Percentiles rank a stretch among this genome's conserved stretches.
Conservation (phyloP, 2,113 vertebrate genomes). For the Gymnarchus niloticus region DNA sequence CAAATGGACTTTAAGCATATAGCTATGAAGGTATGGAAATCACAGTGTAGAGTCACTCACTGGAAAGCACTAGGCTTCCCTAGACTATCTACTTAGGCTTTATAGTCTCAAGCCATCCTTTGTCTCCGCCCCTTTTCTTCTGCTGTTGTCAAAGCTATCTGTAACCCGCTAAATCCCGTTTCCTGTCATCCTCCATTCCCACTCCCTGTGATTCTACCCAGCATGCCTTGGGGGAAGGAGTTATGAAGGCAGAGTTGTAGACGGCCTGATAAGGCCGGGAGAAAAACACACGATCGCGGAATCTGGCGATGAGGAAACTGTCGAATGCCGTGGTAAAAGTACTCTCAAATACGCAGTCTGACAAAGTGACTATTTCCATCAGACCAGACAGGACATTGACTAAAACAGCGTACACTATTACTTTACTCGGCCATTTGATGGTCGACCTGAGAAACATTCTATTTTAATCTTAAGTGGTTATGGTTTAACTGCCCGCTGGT, state of each 20-base stretch:
- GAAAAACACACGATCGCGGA: background rate
- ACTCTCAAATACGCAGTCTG: background rate
- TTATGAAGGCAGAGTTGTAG: background rate
- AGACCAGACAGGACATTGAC: background rate
- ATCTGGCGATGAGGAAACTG: slow-evolving; percentile 11
- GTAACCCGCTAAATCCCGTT: background rate
- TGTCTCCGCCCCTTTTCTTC: background rate
- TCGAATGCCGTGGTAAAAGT: background rate
- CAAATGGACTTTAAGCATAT: background rate
- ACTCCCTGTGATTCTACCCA: background rate
- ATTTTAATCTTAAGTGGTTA: no score
- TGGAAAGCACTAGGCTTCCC: background rate
- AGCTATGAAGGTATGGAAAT: background rate
- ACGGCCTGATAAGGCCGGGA: background rate
- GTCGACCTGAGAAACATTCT: no score
- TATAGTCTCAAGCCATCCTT: background rate
- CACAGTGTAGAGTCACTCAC: background rate
- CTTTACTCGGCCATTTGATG: background rate
- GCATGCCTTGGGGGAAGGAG: background rate
- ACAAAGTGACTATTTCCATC: background rate
- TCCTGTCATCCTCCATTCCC: background rate
- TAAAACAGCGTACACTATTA: background rate
- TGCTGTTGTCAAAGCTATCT: background rate
- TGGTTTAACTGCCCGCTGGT: no score
- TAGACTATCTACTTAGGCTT: background rate